These are phyloP conservation scores for Pseudochromis fuscus DNA, from an alignment of 2,797 vertebrate genomes.

Conservation along the genomic window DNA sequence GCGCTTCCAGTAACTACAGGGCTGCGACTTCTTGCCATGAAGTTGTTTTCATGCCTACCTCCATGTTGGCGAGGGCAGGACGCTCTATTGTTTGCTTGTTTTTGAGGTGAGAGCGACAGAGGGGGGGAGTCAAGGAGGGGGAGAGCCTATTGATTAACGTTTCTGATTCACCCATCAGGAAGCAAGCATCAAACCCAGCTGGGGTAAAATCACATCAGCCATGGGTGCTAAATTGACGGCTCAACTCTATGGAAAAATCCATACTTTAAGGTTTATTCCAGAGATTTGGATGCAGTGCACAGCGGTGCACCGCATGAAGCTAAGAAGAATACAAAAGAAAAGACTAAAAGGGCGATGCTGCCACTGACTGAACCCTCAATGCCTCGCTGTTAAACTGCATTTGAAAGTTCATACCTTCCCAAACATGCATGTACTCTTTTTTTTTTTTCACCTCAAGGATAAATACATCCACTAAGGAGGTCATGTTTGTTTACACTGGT, in stretches of 20 bases:
- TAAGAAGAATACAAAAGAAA: conserved; percentile 15
- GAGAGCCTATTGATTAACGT: conserved; percentile 70
- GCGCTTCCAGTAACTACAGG: conserved; percentile 18
- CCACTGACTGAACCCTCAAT: conserved; percentile 1
- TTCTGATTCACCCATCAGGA: conserved; percentile 68
- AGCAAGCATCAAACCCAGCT: conserved; percentile 48
- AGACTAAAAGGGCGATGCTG: conserved; percentile 1
- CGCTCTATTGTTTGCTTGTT: conserved; percentile 37
- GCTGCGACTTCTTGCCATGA: conserved; percentile 12
- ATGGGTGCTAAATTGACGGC: conserved; percentile 62
- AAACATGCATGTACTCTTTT: background rate
- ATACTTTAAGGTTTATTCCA: conserved; percentile 64
- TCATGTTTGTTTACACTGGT: no score
- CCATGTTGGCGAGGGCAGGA: background rate
- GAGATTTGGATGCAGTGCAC: conserved; percentile 41
- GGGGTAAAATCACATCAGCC: conserved; percentile 69
- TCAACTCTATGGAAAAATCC: conserved; percentile 66
- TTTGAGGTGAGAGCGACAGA: conserved; percentile 29
- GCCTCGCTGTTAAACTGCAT: conserved; percentile 14
- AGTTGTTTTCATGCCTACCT: conserved; percentile 14
- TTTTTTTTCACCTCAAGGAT: background rate
- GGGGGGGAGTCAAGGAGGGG: background rate
- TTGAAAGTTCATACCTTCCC: background rate
- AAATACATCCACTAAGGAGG: no score
- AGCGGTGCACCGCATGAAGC: conserved; percentile 31